Base-by-base conservation (phyloP, 2,888 invertebrate species). In the Panopea generosa region DNA sequence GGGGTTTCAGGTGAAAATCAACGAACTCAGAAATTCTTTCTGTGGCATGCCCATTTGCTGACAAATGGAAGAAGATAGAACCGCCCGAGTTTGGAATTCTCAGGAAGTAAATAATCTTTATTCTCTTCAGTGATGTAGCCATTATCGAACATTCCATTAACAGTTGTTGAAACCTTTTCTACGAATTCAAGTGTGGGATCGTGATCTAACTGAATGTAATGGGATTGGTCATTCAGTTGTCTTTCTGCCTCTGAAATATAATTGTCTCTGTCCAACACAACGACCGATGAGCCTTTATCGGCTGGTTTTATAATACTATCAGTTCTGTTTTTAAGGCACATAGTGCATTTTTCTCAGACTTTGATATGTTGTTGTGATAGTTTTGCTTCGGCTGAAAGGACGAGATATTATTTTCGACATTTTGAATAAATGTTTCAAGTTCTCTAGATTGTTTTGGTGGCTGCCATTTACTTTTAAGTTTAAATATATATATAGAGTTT, bases 1-100 rank as follows among this genome's bases (percentile, higher is more conserved):
- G 29, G 1, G 53, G 67, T 27, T 57, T 57, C 2, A 74, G 59
- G 43, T 73, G 62, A 14, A 59, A 52, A 27, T 52, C 73, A 3
- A 65, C 29, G 33, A 55, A 65, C 38, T 68, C 57, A 2, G 62
- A 78, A 2, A 70, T 74, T 22, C 43, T 63, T 49, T 70, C 70
- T 7, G 70, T 66, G 16, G 49, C 65, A 14, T 50, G 52, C 4
- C 62, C 61, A 26, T 60, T 74, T 3, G 56, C 66, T 18, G 62
- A 74, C 40, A 71, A 29, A 78, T 70, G 16, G 71, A n/a, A n/a
- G n/a, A n/a, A n/a, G n/a, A n/a, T n/a, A n/a, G n/a, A n/a, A n/a
- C n/a, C n/a, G n/a, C n/a, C n/a, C n/a, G n/a, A n/a, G n/a, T n/a
- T n/a, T n/a, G n/a, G n/a, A n/a, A n/a, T n/a, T n/a, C n/a, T n/a